phyloP scores from a whole-genome alignment of 2,888 invertebrate species.

The Alentia gelatinosa region DNA sequence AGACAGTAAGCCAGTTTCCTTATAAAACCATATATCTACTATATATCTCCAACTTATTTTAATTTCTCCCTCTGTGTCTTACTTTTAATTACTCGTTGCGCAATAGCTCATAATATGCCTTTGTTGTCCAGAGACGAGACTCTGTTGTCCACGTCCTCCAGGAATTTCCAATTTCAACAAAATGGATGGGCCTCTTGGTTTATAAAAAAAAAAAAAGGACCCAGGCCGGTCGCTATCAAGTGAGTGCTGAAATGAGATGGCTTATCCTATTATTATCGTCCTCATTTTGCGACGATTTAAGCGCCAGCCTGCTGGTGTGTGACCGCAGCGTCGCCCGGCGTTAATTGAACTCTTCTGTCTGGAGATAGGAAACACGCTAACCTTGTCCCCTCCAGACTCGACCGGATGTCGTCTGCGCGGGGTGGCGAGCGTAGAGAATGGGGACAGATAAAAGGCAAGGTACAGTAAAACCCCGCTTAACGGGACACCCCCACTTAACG shows the following conservation, averaged over 20 bases:
- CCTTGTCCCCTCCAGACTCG: not conserved
- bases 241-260: not conserved
- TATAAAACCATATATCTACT: too few relatives aligned
- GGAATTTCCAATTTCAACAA: not conserved
- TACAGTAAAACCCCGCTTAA: too few relatives aligned
- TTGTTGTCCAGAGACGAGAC: too few relatives aligned
- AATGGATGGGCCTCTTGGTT: not conserved
- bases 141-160: too few relatives aligned
- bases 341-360: slow-evolving; percentile 22
- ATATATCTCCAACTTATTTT: too few relatives aligned
- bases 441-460: too few relatives aligned
- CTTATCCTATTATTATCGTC: not conserved
- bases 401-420: not conserved
- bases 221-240: not conserved
- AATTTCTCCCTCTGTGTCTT: too few relatives aligned
- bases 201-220: not conserved
- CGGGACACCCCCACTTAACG: too few relatives aligned
- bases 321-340: not conserved
- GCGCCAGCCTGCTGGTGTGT: not conserved
- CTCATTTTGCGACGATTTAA: not conserved
- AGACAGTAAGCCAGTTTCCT: too few relatives aligned
- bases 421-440: too few relatives aligned
- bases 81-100: too few relatives aligned
- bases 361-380: not conserved
- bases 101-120: too few relatives aligned